Evolutionary conservation across 1,140 invertebrate species (phyloP).

Genomic region (Trichoplusia ni): DNA sequence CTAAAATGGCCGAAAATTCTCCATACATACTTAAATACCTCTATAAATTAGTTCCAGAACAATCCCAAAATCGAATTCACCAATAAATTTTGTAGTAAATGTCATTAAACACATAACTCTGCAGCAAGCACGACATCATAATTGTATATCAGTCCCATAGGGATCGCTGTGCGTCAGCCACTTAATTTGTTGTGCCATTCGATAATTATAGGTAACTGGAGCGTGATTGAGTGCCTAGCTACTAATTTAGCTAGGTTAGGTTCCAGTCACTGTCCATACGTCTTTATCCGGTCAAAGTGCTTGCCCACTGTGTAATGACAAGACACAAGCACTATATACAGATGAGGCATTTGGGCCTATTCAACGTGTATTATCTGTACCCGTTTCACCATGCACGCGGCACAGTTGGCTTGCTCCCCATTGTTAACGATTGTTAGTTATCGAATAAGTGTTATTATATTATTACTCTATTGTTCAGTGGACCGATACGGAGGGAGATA

Average conservation of each 20-base stretch:
- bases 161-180: background rate
- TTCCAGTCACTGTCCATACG: background rate
- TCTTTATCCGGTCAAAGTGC: background rate
- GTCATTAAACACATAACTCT: background rate
- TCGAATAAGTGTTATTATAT: conserved; percentile 11
- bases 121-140: background rate
- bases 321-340: conserved; percentile 1
- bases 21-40: too few relatives aligned
- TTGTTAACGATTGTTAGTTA: background rate
- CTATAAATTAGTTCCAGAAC: too few relatives aligned
- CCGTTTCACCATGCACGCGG: background rate
- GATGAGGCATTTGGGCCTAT: conserved; percentile 17
- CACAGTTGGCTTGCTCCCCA: background rate
- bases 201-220: conserved; percentile 2
- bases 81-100: background rate
- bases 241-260: conserved; percentile 6
- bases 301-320: conserved; percentile 14
- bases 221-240: conserved; percentile 4
- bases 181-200: conserved; percentile 7
- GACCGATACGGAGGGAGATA: background rate
- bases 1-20: too few relatives aligned
- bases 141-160: conserved; percentile 3
- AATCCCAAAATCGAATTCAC: too few relatives aligned
- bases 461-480: background rate
- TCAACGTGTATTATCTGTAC: conserved; percentile 3